phyloP scores from a whole-genome alignment of 1,140 invertebrate species.

The Dendroctonus ponderosae region DNA sequence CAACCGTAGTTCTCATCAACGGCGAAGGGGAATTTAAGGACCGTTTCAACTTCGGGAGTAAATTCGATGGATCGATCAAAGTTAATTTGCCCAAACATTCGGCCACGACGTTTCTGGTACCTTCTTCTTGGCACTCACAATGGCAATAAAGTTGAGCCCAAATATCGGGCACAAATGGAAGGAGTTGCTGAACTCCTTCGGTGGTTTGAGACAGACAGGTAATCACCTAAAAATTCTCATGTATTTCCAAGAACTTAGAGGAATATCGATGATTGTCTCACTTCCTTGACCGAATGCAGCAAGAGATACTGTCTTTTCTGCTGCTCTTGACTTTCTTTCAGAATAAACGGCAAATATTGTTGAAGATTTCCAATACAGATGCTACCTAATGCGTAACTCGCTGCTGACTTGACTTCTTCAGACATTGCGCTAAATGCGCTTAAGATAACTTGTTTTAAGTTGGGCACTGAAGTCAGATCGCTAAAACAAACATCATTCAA shows the following conservation, averaged over 20 bases:
- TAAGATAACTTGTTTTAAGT: conserved; percentile 72
- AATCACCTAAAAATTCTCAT: conserved; percentile 66
- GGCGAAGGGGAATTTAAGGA: conserved; percentile 77
- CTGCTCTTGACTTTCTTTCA: conserved; percentile 90
- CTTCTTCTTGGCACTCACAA: conserved; percentile 94
- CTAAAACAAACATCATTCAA: conserved; percentile 54
- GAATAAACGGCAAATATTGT: conserved; percentile 90
- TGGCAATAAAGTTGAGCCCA: conserved; percentile 89
- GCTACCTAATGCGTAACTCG: conserved; percentile 93
- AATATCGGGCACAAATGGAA: conserved; percentile 86
- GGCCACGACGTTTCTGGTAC: conserved; percentile 96
- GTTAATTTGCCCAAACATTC: conserved; percentile 98
- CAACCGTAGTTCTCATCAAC: conserved; percentile 92
- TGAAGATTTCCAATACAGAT: conserved; percentile 93
- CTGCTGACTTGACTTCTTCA: conserved; percentile 91
- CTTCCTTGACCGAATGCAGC: conserved; percentile 95
- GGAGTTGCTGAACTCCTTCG: conserved; percentile 72
- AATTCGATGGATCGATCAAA: conserved; percentile 83
- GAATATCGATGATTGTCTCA: conserved; percentile 49
- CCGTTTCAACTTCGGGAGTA: conserved; percentile 76
- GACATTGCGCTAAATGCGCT: conserved; percentile 74
- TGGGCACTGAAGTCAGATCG: conserved; percentile 77
- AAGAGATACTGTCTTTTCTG: conserved; percentile 94
- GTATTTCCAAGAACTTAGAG: too few species aligned
- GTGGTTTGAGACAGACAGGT: conserved; percentile 79